phyloP scores from a whole-genome alignment of 2,888 invertebrate species.

The Amphipyra berbera region DNA sequence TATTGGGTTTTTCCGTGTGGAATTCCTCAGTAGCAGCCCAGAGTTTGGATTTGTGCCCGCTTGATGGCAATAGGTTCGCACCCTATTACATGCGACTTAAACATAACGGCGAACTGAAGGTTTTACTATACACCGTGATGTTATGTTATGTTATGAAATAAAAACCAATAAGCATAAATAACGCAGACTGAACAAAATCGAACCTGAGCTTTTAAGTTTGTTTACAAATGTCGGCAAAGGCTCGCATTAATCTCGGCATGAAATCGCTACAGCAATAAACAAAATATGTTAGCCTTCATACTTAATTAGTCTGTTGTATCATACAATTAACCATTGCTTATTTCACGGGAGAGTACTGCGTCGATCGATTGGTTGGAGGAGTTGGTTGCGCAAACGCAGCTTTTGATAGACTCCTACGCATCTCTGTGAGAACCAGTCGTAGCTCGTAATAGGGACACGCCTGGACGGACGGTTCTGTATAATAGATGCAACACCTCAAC shows the following conservation, averaged over 20 bases:
- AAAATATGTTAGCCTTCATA: constrained; percentile 73
- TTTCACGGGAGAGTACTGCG: constrained; percentile 68
- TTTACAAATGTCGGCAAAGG: constrained; percentile 26
- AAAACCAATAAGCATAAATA: constrained; percentile 10
- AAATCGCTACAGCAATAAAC: constrained; percentile 65
- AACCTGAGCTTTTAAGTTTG: constrained; percentile 13
- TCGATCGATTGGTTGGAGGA: constrained; percentile 61
- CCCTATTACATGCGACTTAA: too few relatives aligned
- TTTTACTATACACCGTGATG: too few relatives aligned
- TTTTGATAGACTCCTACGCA: constrained; percentile 56
- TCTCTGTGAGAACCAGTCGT: constrained; percentile 49
- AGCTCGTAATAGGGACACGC: constrained; percentile 56
- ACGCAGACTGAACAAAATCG: background rate
- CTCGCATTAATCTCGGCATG: constrained; percentile 16
- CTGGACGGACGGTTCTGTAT: constrained; percentile 59
- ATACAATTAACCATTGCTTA: constrained; percentile 76
- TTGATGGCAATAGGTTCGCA: too few relatives aligned
- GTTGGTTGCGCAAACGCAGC: constrained; percentile 66
- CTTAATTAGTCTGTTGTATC: constrained; percentile 79
- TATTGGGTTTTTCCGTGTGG: too few relatives aligned
- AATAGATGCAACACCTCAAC: constrained; percentile 63
- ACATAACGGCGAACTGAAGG: too few relatives aligned
- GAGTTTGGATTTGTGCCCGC: too few relatives aligned
- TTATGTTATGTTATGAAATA: too few relatives aligned
- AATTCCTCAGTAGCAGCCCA: too few relatives aligned